Evolutionary conservation across 2,888 invertebrate genomes (phyloP).

Genomic region (Neoaliturus tenellus): DNA sequence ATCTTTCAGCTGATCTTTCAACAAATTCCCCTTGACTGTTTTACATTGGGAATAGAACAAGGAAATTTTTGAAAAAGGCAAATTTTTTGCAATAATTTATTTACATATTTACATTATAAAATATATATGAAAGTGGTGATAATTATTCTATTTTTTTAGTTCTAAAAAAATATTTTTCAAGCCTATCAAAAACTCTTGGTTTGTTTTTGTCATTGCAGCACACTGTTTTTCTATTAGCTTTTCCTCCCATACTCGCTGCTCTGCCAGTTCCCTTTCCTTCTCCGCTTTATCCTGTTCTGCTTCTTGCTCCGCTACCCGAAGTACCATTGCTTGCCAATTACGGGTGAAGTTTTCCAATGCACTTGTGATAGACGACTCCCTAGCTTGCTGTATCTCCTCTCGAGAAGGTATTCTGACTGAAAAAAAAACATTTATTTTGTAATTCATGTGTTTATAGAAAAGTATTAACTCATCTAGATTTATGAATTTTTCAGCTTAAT

Average conservation of each 20-base stretch:
- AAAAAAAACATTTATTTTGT: too few relatives aligned
- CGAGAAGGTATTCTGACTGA: neutral
- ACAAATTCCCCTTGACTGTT: too few relatives aligned
- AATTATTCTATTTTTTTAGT: too few relatives aligned
- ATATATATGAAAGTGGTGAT: too few relatives aligned
- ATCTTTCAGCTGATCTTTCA: too few relatives aligned
- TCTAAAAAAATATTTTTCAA: neutral
- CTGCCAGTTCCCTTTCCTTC: neutral
- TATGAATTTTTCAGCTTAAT: too few relatives aligned
- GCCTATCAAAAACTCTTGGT: neutral
- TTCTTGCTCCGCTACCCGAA: neutral
- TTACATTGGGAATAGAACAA: too few relatives aligned
- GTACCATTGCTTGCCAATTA: slow-evolving; percentile 9
- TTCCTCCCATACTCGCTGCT: neutral
- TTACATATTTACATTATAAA: too few relatives aligned
- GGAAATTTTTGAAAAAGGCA: too few relatives aligned
- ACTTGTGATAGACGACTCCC: neutral
- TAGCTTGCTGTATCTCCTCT: neutral
- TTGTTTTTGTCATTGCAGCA: neutral
- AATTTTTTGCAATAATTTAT: too few relatives aligned
- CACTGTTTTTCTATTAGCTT: slow-evolving; percentile 6
- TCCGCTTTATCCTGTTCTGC: neutral
- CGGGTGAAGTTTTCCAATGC: slow-evolving; percentile 6
- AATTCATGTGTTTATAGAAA: too few relatives aligned
- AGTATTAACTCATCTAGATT: too few relatives aligned